Base-by-base conservation (phyloP, 2,113 vertebrate species). In the Macrotus californicus region DNA sequence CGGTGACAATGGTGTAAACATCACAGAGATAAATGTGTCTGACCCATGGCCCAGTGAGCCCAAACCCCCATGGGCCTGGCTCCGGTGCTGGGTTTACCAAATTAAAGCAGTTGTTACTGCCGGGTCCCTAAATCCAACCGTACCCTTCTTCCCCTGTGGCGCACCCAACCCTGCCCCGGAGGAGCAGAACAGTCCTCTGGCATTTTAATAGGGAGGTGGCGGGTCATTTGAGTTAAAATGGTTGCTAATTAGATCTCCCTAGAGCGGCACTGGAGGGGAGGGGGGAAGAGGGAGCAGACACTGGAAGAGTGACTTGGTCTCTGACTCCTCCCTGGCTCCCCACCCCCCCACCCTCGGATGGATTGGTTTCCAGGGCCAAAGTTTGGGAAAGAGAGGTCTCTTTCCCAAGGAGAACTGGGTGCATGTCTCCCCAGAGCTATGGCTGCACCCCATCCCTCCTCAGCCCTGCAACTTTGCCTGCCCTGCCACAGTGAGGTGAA, bases 211-310 rank as follows among this genome's bases (percentile, higher is more conserved):
- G 54, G 85, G 41, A 80, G 31, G 83, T 11, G 11, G 69, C 39
- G 46, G 61, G 94, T 43, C 87, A 26, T 43, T 31, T 50, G 92
- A 50, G 46, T 75, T 85, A 39, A 69, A 54, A 81, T 24, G 56
- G 82, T 43, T 77, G 52, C 80, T 80, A 39, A 91, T 61, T 59
- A 59, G 59, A 10, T 64, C 46, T 82, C 41, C 26, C 43, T 7
- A 26, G 43, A 70, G 73, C 73, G 8, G 50, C 12, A 21, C 26
- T 66, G 18, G 19, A 6, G 29, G 36, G 29, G 3, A 7, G 16
- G 9, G 10, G 18, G 10, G 4, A 2, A 21, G 54, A 10, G 29
- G n/a, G 26, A 39, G 39, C 39, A 3, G 56, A 26, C 31, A 46
- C 29, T 12, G 7, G 26, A 6, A 9, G 39, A 56, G 16, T 2